Conservation (phyloP, 2,888 invertebrate genomes). For the Seira sanloemensis region DNA sequence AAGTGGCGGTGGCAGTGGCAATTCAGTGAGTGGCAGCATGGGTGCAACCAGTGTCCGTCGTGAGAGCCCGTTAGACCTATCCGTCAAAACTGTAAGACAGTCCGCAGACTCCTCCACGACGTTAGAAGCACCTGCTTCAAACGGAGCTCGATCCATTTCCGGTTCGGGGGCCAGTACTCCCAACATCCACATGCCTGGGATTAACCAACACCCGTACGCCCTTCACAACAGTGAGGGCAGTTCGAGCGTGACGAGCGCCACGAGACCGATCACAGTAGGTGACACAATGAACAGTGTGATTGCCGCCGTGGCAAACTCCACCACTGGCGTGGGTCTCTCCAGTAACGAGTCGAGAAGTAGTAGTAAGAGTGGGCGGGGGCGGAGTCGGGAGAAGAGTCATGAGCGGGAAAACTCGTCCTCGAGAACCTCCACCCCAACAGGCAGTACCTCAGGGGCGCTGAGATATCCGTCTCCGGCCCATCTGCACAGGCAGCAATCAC, state of each 20-base stretch:
- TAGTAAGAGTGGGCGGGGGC: conserved; percentile 45
- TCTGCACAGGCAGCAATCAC: conserved; percentile 65
- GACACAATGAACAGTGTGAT: conserved; percentile 68
- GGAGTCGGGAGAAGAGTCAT: conserved; percentile 62
- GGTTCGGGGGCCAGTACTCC: conserved; percentile 71
- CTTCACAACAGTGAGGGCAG: conserved; percentile 47
- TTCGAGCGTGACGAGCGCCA: conserved; percentile 37
- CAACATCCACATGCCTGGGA: conserved; percentile 40
- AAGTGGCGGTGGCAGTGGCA: neutral
- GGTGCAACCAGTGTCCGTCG: conserved; percentile 75
- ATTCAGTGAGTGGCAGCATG: conserved; percentile 36
- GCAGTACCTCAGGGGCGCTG: conserved; percentile 27
- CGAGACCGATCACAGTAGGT: conserved; percentile 25
- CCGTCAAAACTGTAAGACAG: conserved; percentile 91
- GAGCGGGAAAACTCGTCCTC: conserved; percentile 57
- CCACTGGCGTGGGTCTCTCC: conserved; percentile 59
- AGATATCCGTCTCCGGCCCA: conserved; percentile 62
- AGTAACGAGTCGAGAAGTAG: conserved; percentile 59
- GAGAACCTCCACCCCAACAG: conserved; percentile 59
- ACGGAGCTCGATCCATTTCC: conserved; percentile 66
- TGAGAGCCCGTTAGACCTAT: conserved; percentile 90
- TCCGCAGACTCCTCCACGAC: conserved; percentile 89
- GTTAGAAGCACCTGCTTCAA: conserved; percentile 57
- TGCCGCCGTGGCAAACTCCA: conserved; percentile 70
- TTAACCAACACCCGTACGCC: conserved; percentile 44